Evolutionary conservation across 1,140 invertebrate species (phyloP), one percentile per base, ranked within the genome.

Genomic region (Solen grandis): DNA sequence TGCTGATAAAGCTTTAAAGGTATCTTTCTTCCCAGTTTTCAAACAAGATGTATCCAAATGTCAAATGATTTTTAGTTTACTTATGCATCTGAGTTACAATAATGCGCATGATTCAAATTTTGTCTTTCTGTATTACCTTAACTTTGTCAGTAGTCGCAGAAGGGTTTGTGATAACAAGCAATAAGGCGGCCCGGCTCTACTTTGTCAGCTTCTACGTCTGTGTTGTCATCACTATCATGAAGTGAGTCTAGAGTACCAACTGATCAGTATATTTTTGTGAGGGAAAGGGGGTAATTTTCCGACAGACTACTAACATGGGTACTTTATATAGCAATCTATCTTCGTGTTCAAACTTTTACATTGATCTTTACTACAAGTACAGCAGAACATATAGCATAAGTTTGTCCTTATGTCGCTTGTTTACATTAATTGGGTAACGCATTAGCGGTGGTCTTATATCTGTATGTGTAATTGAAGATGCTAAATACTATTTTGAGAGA

Each of bases 131-230:
- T 27, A 19, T 63, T 19, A 29, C 25, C 60, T 63, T 27, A 14
- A 31, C 25, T 8, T 25, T 29, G 10, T 8, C 52, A 78, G 8
- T 78, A 35, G 69, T 78, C 25, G 57, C 54, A 59, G 65, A 78
- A 8, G 75, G 75, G 19, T 78, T 68, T 66, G 75, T 78, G 5
- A 16, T 59, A 16, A 65, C 69, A 3, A 78, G 63, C 8, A 59
- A 27, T 33, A 50, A 68, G n/a, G 63, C 62, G 19, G 75, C 75
- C 4, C 10, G 63, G 33, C 29, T 78, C 8, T 78, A 68, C 50
- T 78, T 78, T 38, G 69, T 78, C 54, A 59, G 50, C 36, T 78
- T 78, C 52, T 65, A 78, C 35, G 35, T 78, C 5, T 68, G 63
- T 59, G 65, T 69, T 0, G 65, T 57, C 14, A 55, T 78, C 5